These are phyloP conservation scores for Chaetophractus vellerosus DNA, from an alignment of 2,797 vertebrate genomes.

Conservation along the genomic window DNA sequence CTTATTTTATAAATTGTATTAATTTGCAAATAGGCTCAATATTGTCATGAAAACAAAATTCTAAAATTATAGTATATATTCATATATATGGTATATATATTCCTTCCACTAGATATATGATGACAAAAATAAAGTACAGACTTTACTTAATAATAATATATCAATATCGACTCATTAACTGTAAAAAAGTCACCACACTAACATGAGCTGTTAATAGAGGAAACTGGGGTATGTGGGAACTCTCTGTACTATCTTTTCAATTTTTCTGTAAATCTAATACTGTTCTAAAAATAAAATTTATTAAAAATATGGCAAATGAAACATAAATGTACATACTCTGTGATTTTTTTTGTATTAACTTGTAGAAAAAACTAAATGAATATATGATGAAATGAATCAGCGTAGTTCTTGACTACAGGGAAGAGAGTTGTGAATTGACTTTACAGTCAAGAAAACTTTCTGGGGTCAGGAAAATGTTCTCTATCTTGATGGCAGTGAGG, in stretches of 20 bases:
- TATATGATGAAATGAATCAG: conserved; percentile 23
- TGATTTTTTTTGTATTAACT: conserved; percentile 3
- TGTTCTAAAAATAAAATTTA: background rate
- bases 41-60: conserved; percentile 19
- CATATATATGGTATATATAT: background rate
- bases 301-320: background rate
- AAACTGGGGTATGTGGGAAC: background rate
- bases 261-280: conserved; percentile 13
- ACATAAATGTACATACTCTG: background rate
- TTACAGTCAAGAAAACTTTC: conserved; percentile 5
- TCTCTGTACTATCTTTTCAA: background rate
- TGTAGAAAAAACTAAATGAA: background rate
- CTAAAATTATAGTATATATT: background rate
- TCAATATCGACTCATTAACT: too few relatives aligned
- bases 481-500: background rate
- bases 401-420: background rate
- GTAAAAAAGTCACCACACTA: background rate
- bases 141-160: too few relatives aligned
- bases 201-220: background rate
- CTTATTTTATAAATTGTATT: background rate
- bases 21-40: background rate
- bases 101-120: background rate
- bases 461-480: background rate
- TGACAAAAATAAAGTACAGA: background rate
- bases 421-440: background rate